phyloP scores from a whole-genome alignment of 1,140 invertebrate genomes.

The Camponotus vicinus region DNA sequence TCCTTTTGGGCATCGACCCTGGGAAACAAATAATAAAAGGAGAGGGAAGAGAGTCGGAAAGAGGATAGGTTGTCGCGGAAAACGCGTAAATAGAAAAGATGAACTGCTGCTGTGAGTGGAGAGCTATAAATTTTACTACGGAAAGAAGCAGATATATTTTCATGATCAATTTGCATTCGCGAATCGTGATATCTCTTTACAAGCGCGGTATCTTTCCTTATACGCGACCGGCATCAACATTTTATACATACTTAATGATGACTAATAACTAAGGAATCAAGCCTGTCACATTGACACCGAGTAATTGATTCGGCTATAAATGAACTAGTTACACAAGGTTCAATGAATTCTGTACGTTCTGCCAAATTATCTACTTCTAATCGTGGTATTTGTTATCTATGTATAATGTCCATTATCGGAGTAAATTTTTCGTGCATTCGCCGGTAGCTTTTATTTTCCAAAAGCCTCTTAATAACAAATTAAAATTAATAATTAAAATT shows the following conservation, averaged over 20 bases:
- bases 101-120: slow-evolving; percentile 14
- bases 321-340: slow-evolving; percentile 48
- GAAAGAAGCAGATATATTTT: slow-evolving; percentile 35
- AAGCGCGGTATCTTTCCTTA: background rate
- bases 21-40: slow-evolving; percentile 43
- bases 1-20: slow-evolving; percentile 60
- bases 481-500: background rate
- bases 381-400: background rate
- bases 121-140: slow-evolving; percentile 37
- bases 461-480: background rate
- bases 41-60: too few relatives aligned
- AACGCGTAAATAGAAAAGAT: slow-evolving; percentile 56
- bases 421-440: background rate
- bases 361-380: slow-evolving; percentile 21
- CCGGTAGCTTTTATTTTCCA: background rate
- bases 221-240: slow-evolving; percentile 8
- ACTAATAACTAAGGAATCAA: slow-evolving; percentile 39
- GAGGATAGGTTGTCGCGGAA: slow-evolving; percentile 14
- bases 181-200: slow-evolving; percentile 6
- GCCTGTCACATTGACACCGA: slow-evolving; percentile 22
- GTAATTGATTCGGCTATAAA: slow-evolving; percentile 51
- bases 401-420: background rate
- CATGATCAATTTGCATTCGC: slow-evolving; percentile 14
- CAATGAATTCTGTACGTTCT: slow-evolving; percentile 33
- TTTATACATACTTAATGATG: slow-evolving; percentile 27